Percentiles rank a stretch among this genome's conserved stretches.
phyloP scores from a whole-genome alignment of 2,797 vertebrate species.

The Melopsittacus undulatus region DNA sequence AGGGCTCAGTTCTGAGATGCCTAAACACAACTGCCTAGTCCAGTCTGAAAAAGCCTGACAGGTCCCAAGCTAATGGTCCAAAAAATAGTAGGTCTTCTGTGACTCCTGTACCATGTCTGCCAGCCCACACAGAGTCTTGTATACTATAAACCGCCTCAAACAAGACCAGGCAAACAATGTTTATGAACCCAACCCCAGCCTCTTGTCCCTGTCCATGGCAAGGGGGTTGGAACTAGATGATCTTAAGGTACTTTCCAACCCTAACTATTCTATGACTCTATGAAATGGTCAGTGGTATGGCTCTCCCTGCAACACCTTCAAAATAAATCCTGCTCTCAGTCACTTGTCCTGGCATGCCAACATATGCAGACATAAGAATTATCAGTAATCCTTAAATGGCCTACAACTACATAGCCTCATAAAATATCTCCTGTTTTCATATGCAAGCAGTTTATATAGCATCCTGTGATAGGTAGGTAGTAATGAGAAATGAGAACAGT shows the following conservation, averaged over 20 bases:
- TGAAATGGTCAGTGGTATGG: not conserved
- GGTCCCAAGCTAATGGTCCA: not conserved
- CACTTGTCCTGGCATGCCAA: not conserved
- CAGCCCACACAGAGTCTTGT: not conserved
- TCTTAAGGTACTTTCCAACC: no score
- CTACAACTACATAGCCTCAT: not conserved
- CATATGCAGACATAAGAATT: not conserved
- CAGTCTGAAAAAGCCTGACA: not conserved
- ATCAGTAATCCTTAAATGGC: not conserved
- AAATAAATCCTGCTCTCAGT: not conserved
- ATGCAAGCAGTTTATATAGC: not conserved
- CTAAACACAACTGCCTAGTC: not conserved
- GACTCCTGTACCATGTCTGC: not conserved
- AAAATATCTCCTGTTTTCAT: not conserved
- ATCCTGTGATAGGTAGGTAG: not conserved
- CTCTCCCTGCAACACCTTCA: not conserved
- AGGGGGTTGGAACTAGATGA: no score
- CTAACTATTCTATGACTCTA: no score
- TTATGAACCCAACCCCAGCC: not conserved
- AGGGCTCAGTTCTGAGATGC: not conserved
- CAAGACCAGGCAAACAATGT: not conserved
- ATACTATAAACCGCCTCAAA: not conserved
- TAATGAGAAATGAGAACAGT: not conserved
- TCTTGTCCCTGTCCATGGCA: no score
- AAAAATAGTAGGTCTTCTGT: not conserved